These are phyloP conservation scores for Gisinianus flammeolus DNA, from an alignment of 2,888 invertebrate genomes.

Conservation along the genomic window DNA sequence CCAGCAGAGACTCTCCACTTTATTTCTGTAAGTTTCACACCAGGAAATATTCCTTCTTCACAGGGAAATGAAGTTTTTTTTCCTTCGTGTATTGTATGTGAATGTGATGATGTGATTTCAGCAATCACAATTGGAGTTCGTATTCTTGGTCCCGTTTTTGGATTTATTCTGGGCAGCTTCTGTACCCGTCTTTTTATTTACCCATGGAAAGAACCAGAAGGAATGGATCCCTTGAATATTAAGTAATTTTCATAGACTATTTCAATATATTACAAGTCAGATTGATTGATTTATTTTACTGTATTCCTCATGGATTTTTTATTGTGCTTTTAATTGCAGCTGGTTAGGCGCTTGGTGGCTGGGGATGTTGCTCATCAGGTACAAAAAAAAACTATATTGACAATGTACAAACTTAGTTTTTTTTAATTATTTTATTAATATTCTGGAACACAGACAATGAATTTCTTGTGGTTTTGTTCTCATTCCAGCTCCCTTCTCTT, in stretches of 20 bases:
- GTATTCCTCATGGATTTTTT: no score
- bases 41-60: not conserved
- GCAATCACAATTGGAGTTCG: slow-evolving; percentile 91
- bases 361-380: slow-evolving; percentile 74
- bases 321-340: no score
- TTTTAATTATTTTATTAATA: no score
- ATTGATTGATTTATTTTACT: no score
- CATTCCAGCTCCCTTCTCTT: slow-evolving; percentile 73
- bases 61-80: not conserved
- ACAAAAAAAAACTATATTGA: not conserved
- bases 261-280: no score
- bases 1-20: slow-evolving; percentile 86
- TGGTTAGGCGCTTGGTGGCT: slow-evolving; percentile 88
- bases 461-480: not conserved
- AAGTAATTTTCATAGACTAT: no score
- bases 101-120: slow-evolving; percentile 61
- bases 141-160: slow-evolving; percentile 87
- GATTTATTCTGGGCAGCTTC: slow-evolving; percentile 86
- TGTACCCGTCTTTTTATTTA: slow-evolving; percentile 88
- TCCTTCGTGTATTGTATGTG: not conserved
- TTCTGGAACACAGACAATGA: no score
- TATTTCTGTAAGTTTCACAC: slow-evolving; percentile 76
- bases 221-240: slow-evolving; percentile 44
- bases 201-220: slow-evolving; percentile 72
- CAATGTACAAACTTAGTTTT: no score